phyloP scores from a whole-genome alignment of 2,888 invertebrate species.

The Ditylenchus weischeri region DNA sequence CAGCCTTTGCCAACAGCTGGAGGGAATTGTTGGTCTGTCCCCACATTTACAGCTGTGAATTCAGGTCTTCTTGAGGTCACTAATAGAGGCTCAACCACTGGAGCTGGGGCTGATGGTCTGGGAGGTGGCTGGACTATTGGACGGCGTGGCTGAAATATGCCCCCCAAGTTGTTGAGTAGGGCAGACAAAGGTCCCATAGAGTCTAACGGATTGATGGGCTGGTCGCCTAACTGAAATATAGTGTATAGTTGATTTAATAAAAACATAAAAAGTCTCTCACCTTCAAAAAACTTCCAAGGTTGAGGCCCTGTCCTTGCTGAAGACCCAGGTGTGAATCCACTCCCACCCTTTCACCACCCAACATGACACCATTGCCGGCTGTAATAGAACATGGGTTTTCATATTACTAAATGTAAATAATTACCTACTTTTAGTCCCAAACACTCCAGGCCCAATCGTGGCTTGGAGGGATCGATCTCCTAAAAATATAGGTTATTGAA shows the following conservation, averaged over 20 bases:
- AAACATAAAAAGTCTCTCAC: slow-evolving; percentile 7
- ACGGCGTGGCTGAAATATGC: not conserved
- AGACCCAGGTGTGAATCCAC: slow-evolving; percentile 33
- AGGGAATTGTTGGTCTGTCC: not conserved
- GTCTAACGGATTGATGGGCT: slow-evolving; percentile 1
- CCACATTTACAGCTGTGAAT: slow-evolving; percentile 1
- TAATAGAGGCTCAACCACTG: not conserved
- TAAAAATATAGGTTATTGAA: too few species aligned
- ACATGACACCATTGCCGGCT: slow-evolving; percentile 43
- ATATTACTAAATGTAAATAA: not conserved
- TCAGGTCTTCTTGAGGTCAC: not conserved
- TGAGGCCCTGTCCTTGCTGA: slow-evolving; percentile 24
- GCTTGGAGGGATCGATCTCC: slow-evolving; percentile 6
- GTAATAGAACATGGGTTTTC: slow-evolving; percentile 7
- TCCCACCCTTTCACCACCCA: slow-evolving; percentile 44
- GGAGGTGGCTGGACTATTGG: not conserved
- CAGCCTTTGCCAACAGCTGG: slow-evolving; percentile 13
- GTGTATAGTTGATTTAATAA: too few species aligned
- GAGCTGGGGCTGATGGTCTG: not conserved
- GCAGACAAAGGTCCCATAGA: not conserved
- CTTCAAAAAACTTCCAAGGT: slow-evolving; percentile 28
- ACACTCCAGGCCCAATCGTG: slow-evolving; percentile 22
- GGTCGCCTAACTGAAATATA: not conserved
- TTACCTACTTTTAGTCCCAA: slow-evolving; percentile 23
- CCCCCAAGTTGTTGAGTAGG: slow-evolving; percentile 4